phyloP scores from a whole-genome alignment of 2,113 vertebrate species.

The Callipepla squamata region DNA sequence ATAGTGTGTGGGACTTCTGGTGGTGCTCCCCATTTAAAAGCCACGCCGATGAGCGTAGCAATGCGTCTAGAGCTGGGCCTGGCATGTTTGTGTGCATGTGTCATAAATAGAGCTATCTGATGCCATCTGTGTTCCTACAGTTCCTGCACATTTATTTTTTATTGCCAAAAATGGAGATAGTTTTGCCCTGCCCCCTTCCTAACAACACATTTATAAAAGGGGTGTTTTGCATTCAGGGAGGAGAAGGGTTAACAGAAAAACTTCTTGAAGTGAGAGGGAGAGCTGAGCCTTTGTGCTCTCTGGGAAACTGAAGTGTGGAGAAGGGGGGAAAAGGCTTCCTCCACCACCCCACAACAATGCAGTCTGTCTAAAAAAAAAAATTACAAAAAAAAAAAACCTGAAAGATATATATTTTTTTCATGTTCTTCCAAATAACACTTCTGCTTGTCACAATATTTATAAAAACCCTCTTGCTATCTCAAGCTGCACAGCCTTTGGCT shows the following conservation, averaged over 20 bases:
- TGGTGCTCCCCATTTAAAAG: background rate
- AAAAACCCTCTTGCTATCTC: constrained; percentile 68
- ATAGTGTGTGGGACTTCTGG: background rate
- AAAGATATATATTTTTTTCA: constrained; percentile 38
- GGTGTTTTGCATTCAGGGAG: background rate
- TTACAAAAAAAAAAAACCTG: background rate
- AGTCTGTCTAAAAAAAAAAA: background rate
- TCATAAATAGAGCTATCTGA: background rate
- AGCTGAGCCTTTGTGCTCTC: constrained; percentile 7
- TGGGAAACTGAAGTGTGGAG: background rate
- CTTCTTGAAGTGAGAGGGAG: constrained; percentile 7
- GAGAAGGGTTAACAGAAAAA: constrained; percentile 47
- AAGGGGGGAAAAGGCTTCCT: constrained; percentile 9
- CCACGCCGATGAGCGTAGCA: background rate
- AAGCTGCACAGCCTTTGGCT: constrained; percentile 67
- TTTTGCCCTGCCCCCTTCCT: background rate
- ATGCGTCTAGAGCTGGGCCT: background rate
- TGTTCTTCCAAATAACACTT: constrained; percentile 73
- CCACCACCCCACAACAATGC: background rate
- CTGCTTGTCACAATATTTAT: constrained; percentile 76
- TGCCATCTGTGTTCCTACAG: background rate
- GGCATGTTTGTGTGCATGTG: accelerated
- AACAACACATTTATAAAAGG: background rate
- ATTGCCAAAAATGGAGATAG: accelerated
- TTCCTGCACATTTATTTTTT: background rate